Conservation (phyloP, 2,113 vertebrate species). For the Nesoenas mayeri region DNA sequence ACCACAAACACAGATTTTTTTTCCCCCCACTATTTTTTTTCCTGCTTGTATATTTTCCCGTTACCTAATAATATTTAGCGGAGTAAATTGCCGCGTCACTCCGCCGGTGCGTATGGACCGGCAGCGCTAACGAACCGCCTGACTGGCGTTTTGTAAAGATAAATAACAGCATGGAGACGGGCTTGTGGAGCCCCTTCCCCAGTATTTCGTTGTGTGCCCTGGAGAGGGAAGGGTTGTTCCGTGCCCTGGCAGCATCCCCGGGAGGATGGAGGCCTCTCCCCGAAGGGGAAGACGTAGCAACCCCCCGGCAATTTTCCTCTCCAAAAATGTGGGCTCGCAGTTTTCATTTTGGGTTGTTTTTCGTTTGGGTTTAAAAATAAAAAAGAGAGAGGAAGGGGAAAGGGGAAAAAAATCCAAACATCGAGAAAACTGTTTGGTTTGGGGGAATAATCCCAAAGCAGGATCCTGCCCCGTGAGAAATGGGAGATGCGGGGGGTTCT, state of each 20-base stretch:
- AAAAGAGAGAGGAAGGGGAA: rapidly evolving
- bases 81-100: neutral
- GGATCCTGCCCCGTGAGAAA: neutral
- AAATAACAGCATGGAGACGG: neutral
- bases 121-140: neutral
- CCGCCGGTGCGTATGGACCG: neutral
- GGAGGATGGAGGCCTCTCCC: neutral
- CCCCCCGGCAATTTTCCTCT: neutral
- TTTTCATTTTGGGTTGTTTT: neutral
- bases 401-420: neutral
- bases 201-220: neutral
- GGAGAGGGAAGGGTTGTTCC: neutral
- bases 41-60: neutral
- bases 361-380: neutral
- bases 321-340: neutral
- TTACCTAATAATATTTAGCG: neutral
- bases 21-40: too few species aligned
- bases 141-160: neutral
- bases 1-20: neutral
- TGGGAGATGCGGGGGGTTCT: neutral
- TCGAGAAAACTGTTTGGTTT: neutral
- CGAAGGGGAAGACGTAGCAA: neutral
- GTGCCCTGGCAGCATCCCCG: neutral
- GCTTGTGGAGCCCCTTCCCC: neutral
- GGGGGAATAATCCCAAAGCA: neutral